Conservation (phyloP, 2,797 vertebrate genomes). For the Crypturellus tataupa region DNA sequence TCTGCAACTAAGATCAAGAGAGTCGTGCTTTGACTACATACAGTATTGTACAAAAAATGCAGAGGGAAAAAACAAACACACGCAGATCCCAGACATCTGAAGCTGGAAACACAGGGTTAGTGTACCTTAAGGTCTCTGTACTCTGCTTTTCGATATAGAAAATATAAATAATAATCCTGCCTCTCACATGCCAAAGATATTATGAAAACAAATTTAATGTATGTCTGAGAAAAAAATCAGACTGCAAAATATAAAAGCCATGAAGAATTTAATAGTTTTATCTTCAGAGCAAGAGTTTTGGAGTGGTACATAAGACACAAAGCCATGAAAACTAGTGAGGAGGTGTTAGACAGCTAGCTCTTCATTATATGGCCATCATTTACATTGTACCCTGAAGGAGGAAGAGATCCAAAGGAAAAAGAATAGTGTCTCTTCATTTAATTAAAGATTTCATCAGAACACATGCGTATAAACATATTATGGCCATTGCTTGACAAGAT, state of each 20-base stretch:
- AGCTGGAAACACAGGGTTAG: background rate
- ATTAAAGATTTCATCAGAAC: background rate
- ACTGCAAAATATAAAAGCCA: background rate
- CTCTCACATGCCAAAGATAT: background rate
- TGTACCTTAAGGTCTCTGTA: background rate
- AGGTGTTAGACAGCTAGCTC: background rate
- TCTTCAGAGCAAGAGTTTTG: slow-evolving; percentile 1
- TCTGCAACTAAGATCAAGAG: slow-evolving; percentile 18
- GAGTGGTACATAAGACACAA: slow-evolving; percentile 20
- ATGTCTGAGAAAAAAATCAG: background rate
- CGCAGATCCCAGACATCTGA: background rate
- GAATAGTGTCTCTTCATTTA: background rate
- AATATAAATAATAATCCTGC: background rate
- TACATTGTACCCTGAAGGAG: background rate
- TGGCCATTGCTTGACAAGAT: background rate
- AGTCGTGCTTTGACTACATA: background rate
- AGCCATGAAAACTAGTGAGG: slow-evolving; percentile 27
- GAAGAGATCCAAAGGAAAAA: background rate
- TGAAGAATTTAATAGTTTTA: slow-evolving; percentile 20
- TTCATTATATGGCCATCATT: background rate
- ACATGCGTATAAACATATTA: background rate
- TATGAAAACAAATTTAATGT: background rate
- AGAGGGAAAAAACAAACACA: background rate
- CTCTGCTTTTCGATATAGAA: background rate
- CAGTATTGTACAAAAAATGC: background rate